Evolutionary conservation across 2,113 vertebrate genomes (phyloP).

Genomic region (Microtus pennsylvanicus): DNA sequence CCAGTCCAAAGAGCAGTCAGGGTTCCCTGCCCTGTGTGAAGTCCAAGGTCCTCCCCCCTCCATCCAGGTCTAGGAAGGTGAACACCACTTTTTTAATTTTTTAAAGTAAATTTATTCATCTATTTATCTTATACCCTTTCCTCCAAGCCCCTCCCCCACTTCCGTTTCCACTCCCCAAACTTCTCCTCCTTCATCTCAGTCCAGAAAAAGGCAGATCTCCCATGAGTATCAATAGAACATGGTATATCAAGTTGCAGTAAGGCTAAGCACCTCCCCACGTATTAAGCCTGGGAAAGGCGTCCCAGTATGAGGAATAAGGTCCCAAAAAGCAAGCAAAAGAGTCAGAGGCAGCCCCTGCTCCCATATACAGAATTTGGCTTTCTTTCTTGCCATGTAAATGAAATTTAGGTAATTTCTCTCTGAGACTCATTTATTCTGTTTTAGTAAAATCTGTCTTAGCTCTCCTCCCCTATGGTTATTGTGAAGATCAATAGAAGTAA

Average conservation of each 20-base stretch:
- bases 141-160: background rate
- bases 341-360: background rate
- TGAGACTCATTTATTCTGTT: background rate
- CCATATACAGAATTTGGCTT: background rate
- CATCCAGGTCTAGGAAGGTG: too few relatives aligned
- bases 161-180: background rate
- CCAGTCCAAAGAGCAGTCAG: too few relatives aligned
- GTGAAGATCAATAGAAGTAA: background rate
- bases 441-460: background rate
- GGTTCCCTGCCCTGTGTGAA: too few relatives aligned
- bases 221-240: background rate
- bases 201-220: background rate
- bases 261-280: background rate
- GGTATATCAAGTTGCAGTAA: background rate
- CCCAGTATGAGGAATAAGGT: background rate
- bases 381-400: slow-evolving; percentile 24
- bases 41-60: too few relatives aligned
- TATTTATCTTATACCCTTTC: background rate
- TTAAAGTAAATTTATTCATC: background rate
- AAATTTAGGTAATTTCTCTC: background rate
- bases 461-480: background rate
- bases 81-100: background rate
- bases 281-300: background rate
- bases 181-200: background rate
- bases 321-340: background rate